phyloP scores from a whole-genome alignment of 2,797 vertebrate species.

The Podarcis siculus region DNA sequence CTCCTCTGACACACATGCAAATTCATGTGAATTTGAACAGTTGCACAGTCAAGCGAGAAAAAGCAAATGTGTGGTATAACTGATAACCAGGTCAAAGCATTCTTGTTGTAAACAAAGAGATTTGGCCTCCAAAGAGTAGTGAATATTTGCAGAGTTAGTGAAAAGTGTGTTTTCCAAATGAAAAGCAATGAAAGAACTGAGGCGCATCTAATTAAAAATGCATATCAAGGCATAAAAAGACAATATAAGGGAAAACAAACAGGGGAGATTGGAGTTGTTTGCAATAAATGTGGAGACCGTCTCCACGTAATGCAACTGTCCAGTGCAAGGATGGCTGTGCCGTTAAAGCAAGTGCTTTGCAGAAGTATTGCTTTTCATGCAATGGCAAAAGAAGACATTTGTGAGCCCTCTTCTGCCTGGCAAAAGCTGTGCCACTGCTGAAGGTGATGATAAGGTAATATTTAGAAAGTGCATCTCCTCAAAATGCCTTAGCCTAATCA shows the following conservation, averaged over 20 bases:
- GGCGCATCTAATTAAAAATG: slow-evolving; percentile 55
- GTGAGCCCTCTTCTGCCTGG: slow-evolving; percentile 38
- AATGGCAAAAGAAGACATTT: slow-evolving; percentile 49
- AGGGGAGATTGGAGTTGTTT: slow-evolving; percentile 29
- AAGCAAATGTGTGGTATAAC: neutral
- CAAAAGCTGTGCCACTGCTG: slow-evolving; percentile 21
- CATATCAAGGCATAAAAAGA: neutral
- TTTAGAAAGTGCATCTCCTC: neutral
- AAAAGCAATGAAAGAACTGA: slow-evolving; percentile 58
- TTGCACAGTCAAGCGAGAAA: neutral
- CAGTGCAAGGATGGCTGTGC: slow-evolving; percentile 16
- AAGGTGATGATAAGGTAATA: slow-evolving; percentile 26
- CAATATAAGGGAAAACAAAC: slow-evolving; percentile 43
- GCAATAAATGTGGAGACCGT: slow-evolving; percentile 20
- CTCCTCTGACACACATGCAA: neutral
- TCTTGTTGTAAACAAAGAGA: slow-evolving; percentile 41
- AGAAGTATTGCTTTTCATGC: slow-evolving; percentile 49
- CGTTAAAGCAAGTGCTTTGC: slow-evolving; percentile 28
- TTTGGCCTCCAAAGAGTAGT: slow-evolving; percentile 26
- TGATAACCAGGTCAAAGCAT: slow-evolving; percentile 35
- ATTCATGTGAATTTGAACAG: slow-evolving; percentile 13
- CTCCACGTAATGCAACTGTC: neutral
- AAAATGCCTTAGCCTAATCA: slow-evolving; percentile 7
- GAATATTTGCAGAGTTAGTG: neutral
- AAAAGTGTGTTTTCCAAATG: slow-evolving; percentile 47